Percentiles rank a stretch among this genome's conserved stretches.
Conservation (phyloP, 2,797 vertebrate species). For the Esox lucius region DNA sequence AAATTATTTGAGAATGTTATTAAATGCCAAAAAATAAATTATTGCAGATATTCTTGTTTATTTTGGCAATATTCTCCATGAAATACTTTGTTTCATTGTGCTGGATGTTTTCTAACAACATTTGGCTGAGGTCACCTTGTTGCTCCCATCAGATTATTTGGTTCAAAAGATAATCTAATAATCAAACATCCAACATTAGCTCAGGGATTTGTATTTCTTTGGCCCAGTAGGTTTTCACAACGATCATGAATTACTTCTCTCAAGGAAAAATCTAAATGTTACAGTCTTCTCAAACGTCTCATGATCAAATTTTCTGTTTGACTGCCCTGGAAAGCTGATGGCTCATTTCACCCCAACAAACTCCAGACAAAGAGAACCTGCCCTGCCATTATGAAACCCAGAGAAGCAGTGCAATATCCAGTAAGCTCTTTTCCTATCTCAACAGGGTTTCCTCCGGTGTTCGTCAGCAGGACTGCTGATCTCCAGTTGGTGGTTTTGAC, state of each 20-base stretch:
- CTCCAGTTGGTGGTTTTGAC: not conserved
- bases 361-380: not conserved
- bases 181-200: not conserved
- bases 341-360: not conserved
- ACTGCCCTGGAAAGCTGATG: not conserved
- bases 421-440: not conserved
- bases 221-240: not conserved
- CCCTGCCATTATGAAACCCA: not conserved
- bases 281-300: not conserved
- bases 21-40: not conserved
- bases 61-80: not conserved
- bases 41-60: not conserved
- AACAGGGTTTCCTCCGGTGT: not conserved
- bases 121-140: not conserved
- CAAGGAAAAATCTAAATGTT: not conserved
- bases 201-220: not conserved
- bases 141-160: not conserved
- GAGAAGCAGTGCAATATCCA: not conserved
- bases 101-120: not conserved
- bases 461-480: not conserved
- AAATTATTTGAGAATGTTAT: not conserved
- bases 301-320: not conserved
- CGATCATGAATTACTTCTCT: not conserved
- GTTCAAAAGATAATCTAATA: not conserved
- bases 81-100: not conserved